Percentiles rank a stretch among this genome's conserved stretches.
These are phyloP conservation scores for Perca flavescens DNA, from an alignment of 2,113 vertebrate genomes.

Conservation along the genomic window DNA sequence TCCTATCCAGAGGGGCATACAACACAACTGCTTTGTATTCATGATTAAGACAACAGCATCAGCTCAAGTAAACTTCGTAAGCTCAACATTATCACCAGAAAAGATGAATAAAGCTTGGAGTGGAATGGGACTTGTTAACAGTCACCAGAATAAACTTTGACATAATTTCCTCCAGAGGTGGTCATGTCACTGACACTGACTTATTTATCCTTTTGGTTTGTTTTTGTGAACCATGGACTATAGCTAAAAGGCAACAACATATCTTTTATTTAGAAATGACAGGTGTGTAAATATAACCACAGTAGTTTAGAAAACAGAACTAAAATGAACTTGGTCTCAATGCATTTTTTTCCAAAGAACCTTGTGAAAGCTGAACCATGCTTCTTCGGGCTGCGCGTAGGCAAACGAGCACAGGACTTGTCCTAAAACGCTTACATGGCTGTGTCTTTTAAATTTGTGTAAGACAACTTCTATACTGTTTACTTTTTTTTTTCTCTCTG, in stretches of 20 bases:
- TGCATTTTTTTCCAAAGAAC: background rate
- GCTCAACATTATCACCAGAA: slow-evolving; percentile 8
- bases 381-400: background rate
- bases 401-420: background rate
- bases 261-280: too few relatives aligned
- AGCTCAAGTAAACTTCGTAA: slow-evolving; percentile 28
- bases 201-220: background rate
- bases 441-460: background rate
- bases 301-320: background rate
- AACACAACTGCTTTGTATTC: slow-evolving; percentile 64
- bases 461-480: background rate
- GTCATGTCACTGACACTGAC: background rate
- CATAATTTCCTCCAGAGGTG: background rate
- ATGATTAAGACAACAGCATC: slow-evolving; percentile 46
- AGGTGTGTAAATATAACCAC: too few relatives aligned
- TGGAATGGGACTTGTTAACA: background rate
- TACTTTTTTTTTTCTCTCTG: background rate
- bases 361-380: background rate
- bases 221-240: background rate
- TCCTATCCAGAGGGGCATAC: slow-evolving; percentile 52
- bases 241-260: background rate
- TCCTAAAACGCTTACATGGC: background rate
- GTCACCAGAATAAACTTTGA: background rate
- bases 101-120: slow-evolving; percentile 9
- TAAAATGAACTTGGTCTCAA: background rate